Evolutionary conservation across 2,113 vertebrate genomes (phyloP).

Genomic region (Sula dactylatra): DNA sequence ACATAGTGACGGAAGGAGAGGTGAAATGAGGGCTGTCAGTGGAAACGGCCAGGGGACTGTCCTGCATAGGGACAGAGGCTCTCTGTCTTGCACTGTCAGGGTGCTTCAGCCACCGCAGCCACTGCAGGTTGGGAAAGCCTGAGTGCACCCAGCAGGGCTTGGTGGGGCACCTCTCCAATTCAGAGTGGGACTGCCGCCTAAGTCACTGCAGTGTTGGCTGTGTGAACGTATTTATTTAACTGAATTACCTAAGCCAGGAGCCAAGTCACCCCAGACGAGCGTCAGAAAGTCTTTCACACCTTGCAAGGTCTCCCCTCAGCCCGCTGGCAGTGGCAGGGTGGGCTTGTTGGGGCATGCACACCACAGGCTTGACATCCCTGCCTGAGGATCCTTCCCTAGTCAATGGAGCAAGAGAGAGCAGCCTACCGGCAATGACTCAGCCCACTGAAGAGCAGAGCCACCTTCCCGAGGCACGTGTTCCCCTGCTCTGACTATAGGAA

Average conservation of each 20-base stretch:
- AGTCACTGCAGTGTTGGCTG: not conserved
- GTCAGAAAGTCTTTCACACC: not conserved
- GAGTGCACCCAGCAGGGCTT: rapidly evolving
- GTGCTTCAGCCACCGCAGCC: not conserved
- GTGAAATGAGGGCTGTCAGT: not conserved
- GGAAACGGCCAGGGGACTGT: not conserved
- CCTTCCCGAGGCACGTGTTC: not conserved
- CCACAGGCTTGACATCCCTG: not conserved
- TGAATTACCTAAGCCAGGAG: not conserved
- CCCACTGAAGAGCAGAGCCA: not conserved
- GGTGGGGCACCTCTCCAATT: not conserved
- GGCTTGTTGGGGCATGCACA: not conserved
- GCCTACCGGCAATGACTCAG: not conserved
- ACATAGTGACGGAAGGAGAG: not conserved
- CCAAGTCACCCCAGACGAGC: not conserved
- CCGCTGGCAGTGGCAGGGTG: not conserved
- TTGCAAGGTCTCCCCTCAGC: not conserved
- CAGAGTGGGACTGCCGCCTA: not conserved
- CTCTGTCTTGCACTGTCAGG: not conserved
- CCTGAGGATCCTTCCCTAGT: not conserved
- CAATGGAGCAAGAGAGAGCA: not conserved
- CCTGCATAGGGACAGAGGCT: not conserved
- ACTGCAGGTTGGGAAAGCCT: not conserved
- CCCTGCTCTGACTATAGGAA: not conserved
- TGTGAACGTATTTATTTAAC: not conserved